Conservation (phyloP, 2,888 invertebrate species). For the Melieria omissa region DNA sequence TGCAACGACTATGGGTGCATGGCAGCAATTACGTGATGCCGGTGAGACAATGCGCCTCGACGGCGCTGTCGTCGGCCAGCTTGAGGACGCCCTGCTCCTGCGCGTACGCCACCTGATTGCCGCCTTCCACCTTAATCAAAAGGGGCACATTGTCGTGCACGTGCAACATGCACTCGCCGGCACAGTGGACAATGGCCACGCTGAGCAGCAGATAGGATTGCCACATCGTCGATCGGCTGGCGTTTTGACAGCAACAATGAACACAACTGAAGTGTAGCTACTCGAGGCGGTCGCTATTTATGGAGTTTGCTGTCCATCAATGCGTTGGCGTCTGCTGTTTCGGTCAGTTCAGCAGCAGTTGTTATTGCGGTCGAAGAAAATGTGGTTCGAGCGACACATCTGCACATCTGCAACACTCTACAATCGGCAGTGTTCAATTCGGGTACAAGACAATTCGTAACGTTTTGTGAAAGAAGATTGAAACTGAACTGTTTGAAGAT, state of each 20-base stretch:
- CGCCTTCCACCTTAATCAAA: constrained; percentile 14
- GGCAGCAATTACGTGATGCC: constrained; percentile 14
- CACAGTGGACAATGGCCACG: not conserved
- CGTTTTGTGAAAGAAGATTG: too few relatives aligned
- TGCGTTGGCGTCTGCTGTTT: too few relatives aligned
- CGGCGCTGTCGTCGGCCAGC: constrained; percentile 14
- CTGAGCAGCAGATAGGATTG: not conserved
- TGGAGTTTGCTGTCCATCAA: too few relatives aligned
- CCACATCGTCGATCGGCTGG: not conserved
- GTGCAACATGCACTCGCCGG: constrained; percentile 11
- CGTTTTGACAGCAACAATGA: not conserved
- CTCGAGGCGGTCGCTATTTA: not conserved
- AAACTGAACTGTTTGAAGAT: too few relatives aligned
- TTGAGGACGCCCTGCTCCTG: constrained; percentile 16
- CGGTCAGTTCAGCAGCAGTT: too few relatives aligned
- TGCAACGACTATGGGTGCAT: not conserved
- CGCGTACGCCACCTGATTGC: constrained; percentile 18
- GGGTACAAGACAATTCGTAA: too few relatives aligned
- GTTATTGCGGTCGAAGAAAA: too few relatives aligned
- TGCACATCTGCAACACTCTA: too few relatives aligned
- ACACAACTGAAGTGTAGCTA: not conserved
- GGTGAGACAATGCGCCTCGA: constrained; percentile 19
- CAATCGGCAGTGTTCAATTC: too few relatives aligned
- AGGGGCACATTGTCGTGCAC: constrained; percentile 21
- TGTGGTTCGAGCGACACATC: too few relatives aligned